Evolutionary conservation across 2,797 vertebrate genomes (phyloP).

Genomic region (Neopelma chrysocephalum): DNA sequence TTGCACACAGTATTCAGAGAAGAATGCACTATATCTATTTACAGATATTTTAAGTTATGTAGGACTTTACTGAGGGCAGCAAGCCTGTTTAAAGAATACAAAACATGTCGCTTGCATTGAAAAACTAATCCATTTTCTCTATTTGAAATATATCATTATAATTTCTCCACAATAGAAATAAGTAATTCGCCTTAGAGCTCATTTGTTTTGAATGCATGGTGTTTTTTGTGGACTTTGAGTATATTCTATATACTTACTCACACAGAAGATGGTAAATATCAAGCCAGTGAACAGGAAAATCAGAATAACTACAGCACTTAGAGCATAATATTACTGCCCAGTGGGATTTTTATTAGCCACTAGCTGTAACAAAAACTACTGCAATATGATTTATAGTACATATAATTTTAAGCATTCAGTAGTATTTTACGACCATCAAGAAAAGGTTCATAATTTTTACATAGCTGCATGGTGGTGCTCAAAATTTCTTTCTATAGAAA

Average conservation of each 20-base stretch:
- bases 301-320: slow-evolving; percentile 44
- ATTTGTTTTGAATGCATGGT: slow-evolving; percentile 18
- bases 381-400: background rate
- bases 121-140: background rate
- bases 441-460: background rate
- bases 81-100: background rate
- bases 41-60: background rate
- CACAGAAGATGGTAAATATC: slow-evolving; percentile 3
- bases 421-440: background rate
- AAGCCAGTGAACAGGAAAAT: slow-evolving; percentile 67
- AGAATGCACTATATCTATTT: background rate
- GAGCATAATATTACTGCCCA: slow-evolving; percentile 1
- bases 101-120: background rate
- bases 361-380: background rate
- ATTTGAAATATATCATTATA: background rate
- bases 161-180: background rate
- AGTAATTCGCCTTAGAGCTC: slow-evolving; percentile 10
- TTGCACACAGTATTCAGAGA: background rate
- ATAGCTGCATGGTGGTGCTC: background rate
- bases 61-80: background rate
- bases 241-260: slow-evolving; percentile 16
- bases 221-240: slow-evolving; percentile 13
- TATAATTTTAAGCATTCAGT: background rate
- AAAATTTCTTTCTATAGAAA: background rate
- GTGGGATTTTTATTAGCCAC: slow-evolving; percentile 35